A percentile compares a stretch with the other conserved stretches of the same genome.
phyloP scores from a whole-genome alignment of 2,113 vertebrate species.

The Thalassoma bifasciatum region DNA sequence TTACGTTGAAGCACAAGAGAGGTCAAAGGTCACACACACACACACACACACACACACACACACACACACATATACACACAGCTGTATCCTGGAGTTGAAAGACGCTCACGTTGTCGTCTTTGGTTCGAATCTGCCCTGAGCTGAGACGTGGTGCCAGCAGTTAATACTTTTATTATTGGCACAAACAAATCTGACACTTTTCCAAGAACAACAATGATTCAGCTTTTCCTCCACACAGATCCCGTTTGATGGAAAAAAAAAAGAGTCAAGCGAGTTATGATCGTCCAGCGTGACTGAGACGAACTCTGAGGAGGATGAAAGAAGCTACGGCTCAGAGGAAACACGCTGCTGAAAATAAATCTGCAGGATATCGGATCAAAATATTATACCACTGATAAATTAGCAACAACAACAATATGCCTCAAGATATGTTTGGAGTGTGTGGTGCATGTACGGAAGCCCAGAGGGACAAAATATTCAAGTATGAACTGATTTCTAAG shows the following conservation, averaged over 20 bases:
- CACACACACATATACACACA: neutral
- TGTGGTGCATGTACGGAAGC: neutral
- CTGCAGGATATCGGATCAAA: too few species aligned
- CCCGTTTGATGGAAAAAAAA: constrained; percentile 6
- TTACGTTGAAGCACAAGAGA: neutral
- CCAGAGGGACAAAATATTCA: too few species aligned
- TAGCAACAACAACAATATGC: too few species aligned
- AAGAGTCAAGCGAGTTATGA: neutral
- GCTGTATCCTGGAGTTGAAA: neutral
- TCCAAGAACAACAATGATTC: constrained; percentile 50
- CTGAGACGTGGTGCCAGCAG: neutral
- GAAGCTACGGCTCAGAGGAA: too few species aligned
- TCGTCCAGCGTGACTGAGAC: neutral
- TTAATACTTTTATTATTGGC: constrained; percentile 35
- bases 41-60: neutral
- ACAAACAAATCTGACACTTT: constrained; percentile 34
- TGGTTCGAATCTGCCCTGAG: neutral
- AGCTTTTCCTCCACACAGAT: constrained; percentile 2
- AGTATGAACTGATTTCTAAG: too few species aligned
- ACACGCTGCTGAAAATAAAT: too few species aligned
- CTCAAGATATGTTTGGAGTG: too few species aligned
- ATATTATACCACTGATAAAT: too few species aligned
- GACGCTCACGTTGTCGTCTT: neutral
- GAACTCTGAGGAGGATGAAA: too few species aligned
- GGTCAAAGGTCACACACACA: constrained; percentile 39